Base-by-base conservation (phyloP, 2,113 vertebrate genomes). In the Gorsachius goisagi region DNA sequence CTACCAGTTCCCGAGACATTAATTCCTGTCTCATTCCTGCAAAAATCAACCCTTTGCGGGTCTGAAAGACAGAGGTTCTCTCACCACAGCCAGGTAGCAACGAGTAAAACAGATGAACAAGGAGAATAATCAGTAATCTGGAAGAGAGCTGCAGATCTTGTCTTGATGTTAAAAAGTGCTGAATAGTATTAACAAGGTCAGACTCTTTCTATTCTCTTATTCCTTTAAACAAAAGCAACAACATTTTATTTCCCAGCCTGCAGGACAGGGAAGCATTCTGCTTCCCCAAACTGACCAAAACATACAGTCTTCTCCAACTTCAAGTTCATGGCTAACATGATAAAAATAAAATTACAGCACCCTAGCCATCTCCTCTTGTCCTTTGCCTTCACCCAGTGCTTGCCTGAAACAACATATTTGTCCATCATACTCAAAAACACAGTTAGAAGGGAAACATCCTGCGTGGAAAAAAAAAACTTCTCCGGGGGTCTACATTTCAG, bases 131-230 rank as follows among this genome's bases (percentile, higher is more conserved):
- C 33, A 22, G 44, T 90, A 75, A 92, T 53, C 66, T 66, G 94
- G 78, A 97, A 79, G 91, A 95, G 63, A 91, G 81, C 94, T 88
- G 45, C 94, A 97, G 96, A 88, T 68, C 53, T 80, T 16, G 9
- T 74, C 94, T 94, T 90, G 55, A 80, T 84, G 72, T 75, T 79
- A 63, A 66, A 66, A 88, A 60, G 37, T 71, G 56, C 32, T 56
- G 52, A 93, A 52, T 59, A 20, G 14, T 33, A 79, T 75, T 85
- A 78, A 63, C 28, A 37, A 81, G 37, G 20, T 49, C 7, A 16
- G 49, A 33, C 18, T 27, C 11, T 5, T 85, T 63, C 26, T 39
- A 8, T 60, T 83, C 55, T 64, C 18, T 67, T 59, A 8, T 7
- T 49, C 49, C 56, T 84, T 79, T 60, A 88, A 96, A 89, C 23